Evolutionary conservation across 2,888 invertebrate species (phyloP).

Genomic region (Erpobdella octoculata): DNA sequence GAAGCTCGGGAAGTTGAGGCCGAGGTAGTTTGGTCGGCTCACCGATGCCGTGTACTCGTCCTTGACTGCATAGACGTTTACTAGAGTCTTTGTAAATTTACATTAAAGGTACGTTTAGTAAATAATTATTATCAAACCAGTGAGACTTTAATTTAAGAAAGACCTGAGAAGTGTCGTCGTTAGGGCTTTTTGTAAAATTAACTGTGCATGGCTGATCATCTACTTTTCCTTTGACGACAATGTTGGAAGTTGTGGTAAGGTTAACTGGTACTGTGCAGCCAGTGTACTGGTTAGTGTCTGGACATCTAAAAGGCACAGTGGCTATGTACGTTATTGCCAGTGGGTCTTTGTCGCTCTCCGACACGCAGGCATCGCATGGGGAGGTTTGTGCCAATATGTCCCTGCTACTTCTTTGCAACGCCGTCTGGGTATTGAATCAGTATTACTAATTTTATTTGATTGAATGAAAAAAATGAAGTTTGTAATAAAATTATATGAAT

Average conservation of each 20-base stretch:
- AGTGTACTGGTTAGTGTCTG: neutral
- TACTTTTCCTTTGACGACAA: neutral
- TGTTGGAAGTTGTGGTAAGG: neutral
- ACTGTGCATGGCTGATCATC: neutral
- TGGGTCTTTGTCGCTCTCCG: conserved; percentile 13
- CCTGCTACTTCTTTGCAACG: neutral
- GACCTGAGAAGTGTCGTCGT: neutral
- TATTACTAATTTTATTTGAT: too few relatives aligned
- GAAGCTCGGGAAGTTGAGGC: conserved; percentile 6
- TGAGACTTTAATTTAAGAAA: neutral
- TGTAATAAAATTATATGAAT: too few relatives aligned
- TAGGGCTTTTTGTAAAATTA: neutral
- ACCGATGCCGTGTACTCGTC: conserved; percentile 1
- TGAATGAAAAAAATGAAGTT: too few relatives aligned
- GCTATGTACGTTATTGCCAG: neutral
- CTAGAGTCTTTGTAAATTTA: neutral
- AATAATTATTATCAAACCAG: neutral
- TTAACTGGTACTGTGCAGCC: neutral
- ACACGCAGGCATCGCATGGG: conserved; percentile 3
- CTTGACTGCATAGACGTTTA: neutral
- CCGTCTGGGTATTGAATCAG: neutral
- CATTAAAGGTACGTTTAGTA: neutral
- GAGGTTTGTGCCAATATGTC: neutral
- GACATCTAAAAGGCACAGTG: conserved; percentile 20
- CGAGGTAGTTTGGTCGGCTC: neutral